These are phyloP conservation scores for Lynx canadensis DNA, from an alignment of 2,113 vertebrate genomes.

Conservation along the genomic window DNA sequence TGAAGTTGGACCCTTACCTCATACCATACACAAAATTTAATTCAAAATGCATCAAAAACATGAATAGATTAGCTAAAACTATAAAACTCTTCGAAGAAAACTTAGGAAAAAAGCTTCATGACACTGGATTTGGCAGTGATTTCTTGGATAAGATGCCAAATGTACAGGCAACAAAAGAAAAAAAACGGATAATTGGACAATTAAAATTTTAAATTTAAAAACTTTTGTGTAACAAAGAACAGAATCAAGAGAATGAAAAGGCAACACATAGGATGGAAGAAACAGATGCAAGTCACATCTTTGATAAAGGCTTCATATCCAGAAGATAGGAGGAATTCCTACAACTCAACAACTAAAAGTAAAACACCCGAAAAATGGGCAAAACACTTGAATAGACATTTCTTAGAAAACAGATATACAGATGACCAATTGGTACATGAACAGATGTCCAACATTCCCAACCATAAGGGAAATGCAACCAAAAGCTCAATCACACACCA, in stretches of 20 bases:
- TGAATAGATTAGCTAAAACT: not conserved
- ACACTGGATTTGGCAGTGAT: not conserved
- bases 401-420: not conserved
- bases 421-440: not conserved
- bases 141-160: not conserved
- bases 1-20: not conserved
- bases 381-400: not conserved
- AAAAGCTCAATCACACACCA: not conserved
- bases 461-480: not conserved
- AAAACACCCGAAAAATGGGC: not conserved
- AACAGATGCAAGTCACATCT: not conserved
- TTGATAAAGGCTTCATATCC: not conserved
- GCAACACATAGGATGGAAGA: not conserved
- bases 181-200: not conserved
- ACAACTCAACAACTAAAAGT: not conserved
- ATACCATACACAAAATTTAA: not conserved
- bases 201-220: not conserved
- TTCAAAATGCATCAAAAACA: not conserved
- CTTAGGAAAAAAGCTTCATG: not conserved
- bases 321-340: not conserved
- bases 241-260: not conserved
- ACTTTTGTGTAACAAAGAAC: not conserved
- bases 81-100: not conserved
- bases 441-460: not conserved
- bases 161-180: not conserved